phyloP scores from a whole-genome alignment of 1,140 invertebrate species.

The Capitella teleta region DNA sequence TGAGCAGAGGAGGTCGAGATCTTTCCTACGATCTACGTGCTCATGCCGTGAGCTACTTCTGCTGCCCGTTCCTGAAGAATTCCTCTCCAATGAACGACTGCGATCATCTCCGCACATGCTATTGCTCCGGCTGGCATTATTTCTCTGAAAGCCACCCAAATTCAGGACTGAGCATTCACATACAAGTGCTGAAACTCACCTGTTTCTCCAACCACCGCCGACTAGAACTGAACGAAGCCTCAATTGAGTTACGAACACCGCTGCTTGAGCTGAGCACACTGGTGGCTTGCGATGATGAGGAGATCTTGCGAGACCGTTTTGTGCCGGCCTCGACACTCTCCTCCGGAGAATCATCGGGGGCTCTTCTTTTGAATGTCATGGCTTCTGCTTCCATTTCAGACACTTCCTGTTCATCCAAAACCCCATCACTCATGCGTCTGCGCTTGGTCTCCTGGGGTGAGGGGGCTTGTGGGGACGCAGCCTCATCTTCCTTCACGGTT shows the following conservation, averaged over 20 bases:
- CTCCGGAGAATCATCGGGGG: neutral
- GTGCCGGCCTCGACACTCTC: neutral
- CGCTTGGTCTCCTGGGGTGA: neutral
- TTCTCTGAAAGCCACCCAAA: no score
- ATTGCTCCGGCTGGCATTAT: no score
- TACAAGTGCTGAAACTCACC: no score
- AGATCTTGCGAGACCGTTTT: neutral
- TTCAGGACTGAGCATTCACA: no score
- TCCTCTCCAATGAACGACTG: no score
- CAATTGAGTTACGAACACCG: neutral
- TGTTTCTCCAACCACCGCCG: neutral
- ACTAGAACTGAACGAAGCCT: neutral
- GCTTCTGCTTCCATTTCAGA: neutral
- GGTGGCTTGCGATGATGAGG: neutral
- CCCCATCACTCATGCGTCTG: neutral
- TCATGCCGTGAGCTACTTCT: no score
- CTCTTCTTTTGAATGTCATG: neutral
- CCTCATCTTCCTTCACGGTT: neutral
- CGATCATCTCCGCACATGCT: no score
- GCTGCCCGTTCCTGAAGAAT: no score
- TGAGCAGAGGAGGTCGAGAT: no score
- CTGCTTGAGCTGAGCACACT: neutral
- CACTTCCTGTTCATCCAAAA: neutral
- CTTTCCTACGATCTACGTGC: no score
- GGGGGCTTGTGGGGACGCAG: neutral